Evolutionary conservation across 1,140 invertebrate species (phyloP), one percentile per base, ranked within the genome.

Genomic region (Drosophila leontia): DNA sequence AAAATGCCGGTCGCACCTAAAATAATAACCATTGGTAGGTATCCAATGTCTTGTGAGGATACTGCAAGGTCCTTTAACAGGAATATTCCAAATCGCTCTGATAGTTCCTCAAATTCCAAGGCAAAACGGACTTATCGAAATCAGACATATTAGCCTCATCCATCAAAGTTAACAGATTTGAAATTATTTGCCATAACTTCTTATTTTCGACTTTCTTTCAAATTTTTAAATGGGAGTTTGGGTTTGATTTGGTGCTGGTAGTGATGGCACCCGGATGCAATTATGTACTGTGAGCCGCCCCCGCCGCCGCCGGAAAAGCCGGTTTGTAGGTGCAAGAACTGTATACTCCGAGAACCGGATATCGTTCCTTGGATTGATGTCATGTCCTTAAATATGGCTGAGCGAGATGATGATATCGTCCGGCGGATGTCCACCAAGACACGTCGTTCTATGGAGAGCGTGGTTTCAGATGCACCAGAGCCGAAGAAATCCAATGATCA

Each of bases 291-390:
- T 48, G 59, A 67, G 12, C 23, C 12, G 12, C 6, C 35, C 7
- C 26, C 35, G 26, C 26, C 26, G 3, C 17, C 47, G 11, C 42
- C 41, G 44, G 32, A 35, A 6, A 34, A 34, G 26, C 23, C 13
- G 6, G 3, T 23, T 26, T 62, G 64, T 34, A 34, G 64, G 11
- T 67, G 59, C 44, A 62, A 67, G 17, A 63, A 67, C 60, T 64
- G 59, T 39, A 17, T 64, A 0, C 64, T 64, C 4, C 34, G 59
- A 2, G 5, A 17, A 4, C 13, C 44, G 8, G 64, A 48, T 32
- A 17, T 19, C 9, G 8, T 48, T 23, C 64, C 64, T 12, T 47
- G 41, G 47, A 34, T 48, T 3, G 37, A 53, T 11, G 19, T n/a
- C 29, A 29, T 39, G 45, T 34, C 17, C 13, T 8, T 15, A 7